A percentile compares a stretch with the other conserved stretches of the same genome.
phyloP scores from a whole-genome alignment of 1,140 invertebrate species.

The Paraescarpia echinospica region DNA sequence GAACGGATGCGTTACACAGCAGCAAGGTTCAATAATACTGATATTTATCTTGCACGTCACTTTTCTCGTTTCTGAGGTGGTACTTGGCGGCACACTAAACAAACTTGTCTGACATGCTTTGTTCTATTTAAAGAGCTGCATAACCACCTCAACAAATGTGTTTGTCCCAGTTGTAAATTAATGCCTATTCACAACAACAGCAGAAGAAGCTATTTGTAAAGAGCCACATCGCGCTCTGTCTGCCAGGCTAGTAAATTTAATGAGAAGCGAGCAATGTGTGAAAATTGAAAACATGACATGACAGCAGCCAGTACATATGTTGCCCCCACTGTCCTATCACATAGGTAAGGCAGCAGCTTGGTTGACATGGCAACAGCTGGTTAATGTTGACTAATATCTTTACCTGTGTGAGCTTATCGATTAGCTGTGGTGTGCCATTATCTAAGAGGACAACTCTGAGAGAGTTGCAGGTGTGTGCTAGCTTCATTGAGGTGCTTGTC shows the following conservation, averaged over 20 bases:
- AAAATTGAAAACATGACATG: neutral
- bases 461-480: neutral
- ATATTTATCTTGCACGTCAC: neutral
- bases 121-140: neutral
- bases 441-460: neutral
- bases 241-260: neutral
- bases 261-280: neutral
- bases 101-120: neutral
- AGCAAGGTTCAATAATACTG: neutral
- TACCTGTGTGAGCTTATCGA: neutral
- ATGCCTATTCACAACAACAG: neutral
- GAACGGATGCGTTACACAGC: neutral
- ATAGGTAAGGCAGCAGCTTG: neutral
- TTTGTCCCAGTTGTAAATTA: neutral
- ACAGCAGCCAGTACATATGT: neutral
- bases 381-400: constrained; percentile 6
- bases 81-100: neutral
- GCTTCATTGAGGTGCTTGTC: constrained; percentile 3
- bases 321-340: neutral
- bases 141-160: neutral
- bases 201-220: neutral
- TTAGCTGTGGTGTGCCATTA: neutral
- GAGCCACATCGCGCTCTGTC: neutral
- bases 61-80: neutral
- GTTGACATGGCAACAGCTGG: neutral